phyloP scores from a whole-genome alignment of 1,140 invertebrate genomes.

The Uloborus diversus region DNA sequence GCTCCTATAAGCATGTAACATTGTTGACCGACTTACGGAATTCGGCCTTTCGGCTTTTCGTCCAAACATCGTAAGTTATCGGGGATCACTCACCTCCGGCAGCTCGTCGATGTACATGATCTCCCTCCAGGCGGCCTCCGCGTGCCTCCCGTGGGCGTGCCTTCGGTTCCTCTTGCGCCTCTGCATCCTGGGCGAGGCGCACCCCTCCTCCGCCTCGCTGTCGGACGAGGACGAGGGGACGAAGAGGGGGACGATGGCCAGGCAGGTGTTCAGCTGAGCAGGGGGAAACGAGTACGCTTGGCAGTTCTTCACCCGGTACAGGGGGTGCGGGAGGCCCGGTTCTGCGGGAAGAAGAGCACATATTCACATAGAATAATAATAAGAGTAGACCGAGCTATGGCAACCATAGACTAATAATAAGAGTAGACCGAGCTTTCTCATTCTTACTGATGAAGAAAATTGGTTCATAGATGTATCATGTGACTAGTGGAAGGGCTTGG shows the following conservation, averaged over 20 bases:
- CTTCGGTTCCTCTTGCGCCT: slow-evolving; percentile 55
- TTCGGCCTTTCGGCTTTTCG: too few species aligned
- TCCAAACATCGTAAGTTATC: too few species aligned
- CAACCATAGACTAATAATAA: too few species aligned
- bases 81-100: slow-evolving; percentile 37
- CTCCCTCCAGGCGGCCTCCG: slow-evolving; percentile 40
- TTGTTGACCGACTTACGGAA: too few species aligned
- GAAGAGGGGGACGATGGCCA: slow-evolving; percentile 38
- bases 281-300: slow-evolving; percentile 42
- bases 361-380: too few species aligned
- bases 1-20: too few species aligned
- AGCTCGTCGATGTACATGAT: slow-evolving; percentile 55
- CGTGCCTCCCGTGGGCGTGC: slow-evolving; percentile 59
- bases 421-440: too few species aligned
- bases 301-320: slow-evolving; percentile 41
- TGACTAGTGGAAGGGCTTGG: too few species aligned
- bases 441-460: too few species aligned
- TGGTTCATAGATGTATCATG: too few species aligned
- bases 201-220: slow-evolving; percentile 78
- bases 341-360: slow-evolving; percentile 17
- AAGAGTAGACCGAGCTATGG: too few species aligned
- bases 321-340: slow-evolving; percentile 47
- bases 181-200: slow-evolving; percentile 69
- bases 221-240: slow-evolving; percentile 81
- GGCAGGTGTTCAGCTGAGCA: slow-evolving; percentile 30